These are phyloP conservation scores for Parasteatoda tepidariorum DNA, from an alignment of 1,140 invertebrate genomes.

Conservation along the genomic window DNA sequence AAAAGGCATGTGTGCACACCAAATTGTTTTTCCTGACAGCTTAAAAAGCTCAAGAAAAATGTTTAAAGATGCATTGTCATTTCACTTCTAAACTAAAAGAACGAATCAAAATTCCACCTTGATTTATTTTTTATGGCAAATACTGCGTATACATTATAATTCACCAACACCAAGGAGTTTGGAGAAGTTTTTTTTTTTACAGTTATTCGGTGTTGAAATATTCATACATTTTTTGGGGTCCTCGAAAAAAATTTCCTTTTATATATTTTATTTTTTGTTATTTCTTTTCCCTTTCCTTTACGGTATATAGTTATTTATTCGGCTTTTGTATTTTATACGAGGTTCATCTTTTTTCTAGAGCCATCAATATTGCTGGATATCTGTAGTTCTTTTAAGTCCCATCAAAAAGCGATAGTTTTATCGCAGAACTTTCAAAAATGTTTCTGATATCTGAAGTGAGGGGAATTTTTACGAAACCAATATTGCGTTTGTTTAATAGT, in stretches of 20 bases:
- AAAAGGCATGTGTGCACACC: neutral
- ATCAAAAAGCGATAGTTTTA: no score
- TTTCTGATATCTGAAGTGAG: no score
- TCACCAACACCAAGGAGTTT: neutral
- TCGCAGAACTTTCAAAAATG: no score
- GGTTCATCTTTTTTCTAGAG: constrained; percentile 26
- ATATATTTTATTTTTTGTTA: neutral
- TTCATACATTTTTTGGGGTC: constrained; percentile 32
- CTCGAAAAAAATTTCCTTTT: neutral
- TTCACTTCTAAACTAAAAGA: neutral
- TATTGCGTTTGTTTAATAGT: no score
- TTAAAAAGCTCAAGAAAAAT: constrained; percentile 13
- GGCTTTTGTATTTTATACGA: constrained; percentile 44
- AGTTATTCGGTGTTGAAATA: constrained; percentile 44
- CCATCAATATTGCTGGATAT: constrained; percentile 37
- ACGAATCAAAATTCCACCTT: neutral
- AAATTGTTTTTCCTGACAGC: neutral
- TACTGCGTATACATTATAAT: constrained; percentile 33
- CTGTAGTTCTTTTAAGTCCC: constrained; percentile 25
- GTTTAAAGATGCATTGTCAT: constrained; percentile 15
- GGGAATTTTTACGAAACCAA: no score
- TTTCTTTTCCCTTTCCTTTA: neutral
- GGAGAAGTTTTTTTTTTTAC: constrained; percentile 25
- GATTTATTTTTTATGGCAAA: neutral
- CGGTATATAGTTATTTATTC: constrained; percentile 19